Percentiles rank a stretch among this genome's conserved stretches.
These are phyloP conservation scores for Leptopilina myrica DNA, from an alignment of 2,888 invertebrate species.

Conservation along the genomic window DNA sequence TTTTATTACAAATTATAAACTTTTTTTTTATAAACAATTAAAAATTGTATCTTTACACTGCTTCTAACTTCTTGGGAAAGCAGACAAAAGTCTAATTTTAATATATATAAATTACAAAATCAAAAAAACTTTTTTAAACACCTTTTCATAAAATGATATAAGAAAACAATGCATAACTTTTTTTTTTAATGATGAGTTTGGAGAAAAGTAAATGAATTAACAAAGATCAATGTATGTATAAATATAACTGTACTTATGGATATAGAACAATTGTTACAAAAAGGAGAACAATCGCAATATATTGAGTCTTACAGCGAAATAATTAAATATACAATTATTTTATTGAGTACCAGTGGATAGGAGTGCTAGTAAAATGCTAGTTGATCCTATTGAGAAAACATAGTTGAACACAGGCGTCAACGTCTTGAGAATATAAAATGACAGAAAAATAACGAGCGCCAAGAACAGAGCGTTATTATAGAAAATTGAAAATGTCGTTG, in stretches of 20 bases:
- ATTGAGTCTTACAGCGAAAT: slow-evolving; percentile 42
- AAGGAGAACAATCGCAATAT: slow-evolving; percentile 43
- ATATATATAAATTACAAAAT: no score
- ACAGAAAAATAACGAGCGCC: slow-evolving; percentile 93
- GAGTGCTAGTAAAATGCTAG: slow-evolving; percentile 94
- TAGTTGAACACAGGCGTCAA: slow-evolving; percentile 96
- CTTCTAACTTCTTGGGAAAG: no score
- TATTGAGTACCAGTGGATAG: slow-evolving; percentile 94
- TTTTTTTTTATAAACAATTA: no score
- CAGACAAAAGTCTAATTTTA: no score
- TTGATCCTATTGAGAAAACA: slow-evolving; percentile 91
- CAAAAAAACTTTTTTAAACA: neutral
- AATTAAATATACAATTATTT: slow-evolving; percentile 58
- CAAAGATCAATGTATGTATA: slow-evolving; percentile 51
- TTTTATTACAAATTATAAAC: no score
- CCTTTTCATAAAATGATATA: neutral
- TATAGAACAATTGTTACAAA: slow-evolving; percentile 63
- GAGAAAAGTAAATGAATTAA: neutral
- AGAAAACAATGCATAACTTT: neutral
- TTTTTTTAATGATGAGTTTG: neutral
- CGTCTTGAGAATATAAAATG: slow-evolving; percentile 94
- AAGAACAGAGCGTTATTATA: slow-evolving; percentile 98
- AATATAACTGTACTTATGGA: slow-evolving; percentile 61
- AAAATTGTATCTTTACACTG: no score
- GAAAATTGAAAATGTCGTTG: slow-evolving; percentile 98